Conservation (phyloP, 2,113 vertebrate species). For the Numida meleagris region DNA sequence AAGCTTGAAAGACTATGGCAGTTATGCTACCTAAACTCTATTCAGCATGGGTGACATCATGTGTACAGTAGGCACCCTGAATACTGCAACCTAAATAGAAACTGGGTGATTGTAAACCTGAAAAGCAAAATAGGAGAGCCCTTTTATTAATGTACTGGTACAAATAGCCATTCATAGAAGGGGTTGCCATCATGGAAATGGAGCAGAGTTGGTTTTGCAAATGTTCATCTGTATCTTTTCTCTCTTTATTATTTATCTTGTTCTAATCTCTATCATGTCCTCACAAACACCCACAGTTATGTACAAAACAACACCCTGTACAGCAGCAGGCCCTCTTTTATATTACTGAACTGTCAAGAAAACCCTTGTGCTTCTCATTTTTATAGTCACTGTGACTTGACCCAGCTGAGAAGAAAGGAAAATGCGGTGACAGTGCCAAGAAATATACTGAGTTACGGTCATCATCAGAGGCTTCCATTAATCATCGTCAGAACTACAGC, state of each 20-base stretch:
- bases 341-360: constrained; percentile 59
- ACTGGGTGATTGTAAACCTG: background rate
- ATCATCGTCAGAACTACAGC: constrained; percentile 52
- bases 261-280: constrained; percentile 40
- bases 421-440: constrained; percentile 65
- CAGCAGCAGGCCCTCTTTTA: constrained; percentile 60
- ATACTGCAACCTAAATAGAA: background rate
- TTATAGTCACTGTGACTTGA: constrained; percentile 61
- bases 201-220: background rate
- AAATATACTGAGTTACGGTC: constrained; percentile 63
- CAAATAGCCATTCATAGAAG: background rate
- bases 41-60: background rate
- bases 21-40: background rate
- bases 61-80: background rate
- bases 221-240: background rate
- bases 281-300: constrained; percentile 41
- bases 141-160: background rate
- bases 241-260: background rate
- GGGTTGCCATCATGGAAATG: background rate
- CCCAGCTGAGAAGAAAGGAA: constrained; percentile 70
- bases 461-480: constrained; percentile 69
- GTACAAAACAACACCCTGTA: constrained; percentile 52
- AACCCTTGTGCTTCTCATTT: constrained; percentile 53
- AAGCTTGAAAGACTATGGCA: background rate
- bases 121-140: background rate